These are phyloP conservation scores for Capitulum mitella DNA, from an alignment of 2,888 invertebrate genomes.

Conservation along the genomic window DNA sequence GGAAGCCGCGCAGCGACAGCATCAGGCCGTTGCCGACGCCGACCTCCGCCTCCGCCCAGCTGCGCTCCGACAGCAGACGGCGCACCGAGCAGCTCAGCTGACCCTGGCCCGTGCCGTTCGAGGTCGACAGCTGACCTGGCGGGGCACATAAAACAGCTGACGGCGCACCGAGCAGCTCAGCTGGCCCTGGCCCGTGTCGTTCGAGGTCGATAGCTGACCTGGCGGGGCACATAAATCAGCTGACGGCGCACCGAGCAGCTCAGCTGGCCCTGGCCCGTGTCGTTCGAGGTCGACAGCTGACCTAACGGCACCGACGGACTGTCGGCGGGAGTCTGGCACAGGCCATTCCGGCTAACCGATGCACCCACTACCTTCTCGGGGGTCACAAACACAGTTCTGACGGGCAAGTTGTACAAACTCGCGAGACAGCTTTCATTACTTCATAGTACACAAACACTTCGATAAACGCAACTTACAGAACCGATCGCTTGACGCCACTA, in stretches of 20 bases:
- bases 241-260: slow-evolving; percentile 58
- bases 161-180: slow-evolving; percentile 57
- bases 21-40: slow-evolving; percentile 78
- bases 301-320: too few species aligned
- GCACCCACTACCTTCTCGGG: too few species aligned
- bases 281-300: slow-evolving; percentile 76
- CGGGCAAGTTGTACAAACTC: too few species aligned
- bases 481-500: too few species aligned
- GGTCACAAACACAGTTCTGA: too few species aligned
- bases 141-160: slow-evolving; percentile 53
- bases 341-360: too few species aligned
- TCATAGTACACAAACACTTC: too few species aligned
- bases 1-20: slow-evolving; percentile 68
- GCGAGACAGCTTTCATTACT: too few species aligned
- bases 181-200: slow-evolving; percentile 65
- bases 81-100: slow-evolving; percentile 55
- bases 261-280: slow-evolving; percentile 59
- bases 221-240: slow-evolving; percentile 47
- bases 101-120: slow-evolving; percentile 70
- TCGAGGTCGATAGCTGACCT: slow-evolving; percentile 69
- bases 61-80: slow-evolving; percentile 68
- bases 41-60: slow-evolving; percentile 79
- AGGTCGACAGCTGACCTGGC: slow-evolving; percentile 62
- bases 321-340: too few species aligned
- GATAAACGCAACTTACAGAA: too few species aligned